Conservation (phyloP, 2,113 vertebrate genomes). For the Monarcha castaneiventris region DNA sequence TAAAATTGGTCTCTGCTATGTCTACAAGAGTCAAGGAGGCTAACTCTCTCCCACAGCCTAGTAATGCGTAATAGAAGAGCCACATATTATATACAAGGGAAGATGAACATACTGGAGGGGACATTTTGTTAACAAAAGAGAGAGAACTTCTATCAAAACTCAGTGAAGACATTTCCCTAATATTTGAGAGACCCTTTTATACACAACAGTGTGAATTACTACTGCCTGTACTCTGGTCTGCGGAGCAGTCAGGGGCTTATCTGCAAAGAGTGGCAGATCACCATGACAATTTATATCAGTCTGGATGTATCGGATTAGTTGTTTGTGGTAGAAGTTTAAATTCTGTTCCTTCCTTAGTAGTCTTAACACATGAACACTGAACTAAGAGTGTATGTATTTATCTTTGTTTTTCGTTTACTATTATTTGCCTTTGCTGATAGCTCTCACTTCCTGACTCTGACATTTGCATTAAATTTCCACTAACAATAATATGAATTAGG, state of each 20-base stretch:
- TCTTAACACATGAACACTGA: background rate
- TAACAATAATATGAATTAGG: background rate
- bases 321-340: background rate
- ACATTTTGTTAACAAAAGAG: background rate
- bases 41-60: background rate
- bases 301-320: background rate
- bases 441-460: background rate
- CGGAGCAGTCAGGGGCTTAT: accelerated
- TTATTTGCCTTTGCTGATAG: background rate
- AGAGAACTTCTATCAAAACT: background rate
- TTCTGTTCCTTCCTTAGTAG: background rate
- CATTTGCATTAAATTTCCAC: background rate
- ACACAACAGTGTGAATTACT: background rate
- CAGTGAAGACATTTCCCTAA: background rate
- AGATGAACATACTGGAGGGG: background rate
- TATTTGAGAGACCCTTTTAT: background rate
- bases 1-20: background rate
- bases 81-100: accelerated
- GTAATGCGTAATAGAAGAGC: background rate
- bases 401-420: background rate
- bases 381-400: background rate
- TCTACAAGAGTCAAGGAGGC: background rate
- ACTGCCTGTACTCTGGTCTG: background rate
- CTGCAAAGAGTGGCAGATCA: background rate
- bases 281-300: background rate